phyloP scores from a whole-genome alignment of 2,113 vertebrate genomes.

The Ptychochromis oligacanthus region DNA sequence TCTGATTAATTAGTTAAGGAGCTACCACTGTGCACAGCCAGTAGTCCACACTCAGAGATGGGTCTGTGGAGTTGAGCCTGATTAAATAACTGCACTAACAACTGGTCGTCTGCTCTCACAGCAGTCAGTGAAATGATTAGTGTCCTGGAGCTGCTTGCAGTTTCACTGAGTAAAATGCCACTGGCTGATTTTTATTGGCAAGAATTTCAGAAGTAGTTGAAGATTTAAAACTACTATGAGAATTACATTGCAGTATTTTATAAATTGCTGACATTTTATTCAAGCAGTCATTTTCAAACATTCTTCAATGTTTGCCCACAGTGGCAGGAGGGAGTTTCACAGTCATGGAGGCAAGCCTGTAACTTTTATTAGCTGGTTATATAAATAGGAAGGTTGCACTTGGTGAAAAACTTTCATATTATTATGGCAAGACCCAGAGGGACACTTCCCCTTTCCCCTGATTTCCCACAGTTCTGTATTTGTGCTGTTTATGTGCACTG shows the following conservation, averaged over 20 bases:
- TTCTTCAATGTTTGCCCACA: neutral
- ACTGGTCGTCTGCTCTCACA: neutral
- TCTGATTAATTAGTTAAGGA: slow-evolving; percentile 55
- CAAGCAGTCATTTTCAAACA: neutral
- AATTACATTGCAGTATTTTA: neutral
- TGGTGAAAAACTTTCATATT: slow-evolving; percentile 33
- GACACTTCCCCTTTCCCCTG: slow-evolving; percentile 8
- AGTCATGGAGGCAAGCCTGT: slow-evolving; percentile 5
- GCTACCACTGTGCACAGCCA: slow-evolving; percentile 30
- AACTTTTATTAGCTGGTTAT: slow-evolving; percentile 7
- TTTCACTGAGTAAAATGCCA: slow-evolving; percentile 5
- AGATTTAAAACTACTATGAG: accelerated
- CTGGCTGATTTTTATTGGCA: neutral
- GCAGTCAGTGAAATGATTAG: slow-evolving; percentile 1
- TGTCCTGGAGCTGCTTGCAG: neutral
- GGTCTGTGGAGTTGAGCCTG: neutral
- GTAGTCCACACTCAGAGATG: neutral
- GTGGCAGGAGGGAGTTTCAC: neutral
- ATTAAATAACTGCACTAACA: slow-evolving; percentile 7
- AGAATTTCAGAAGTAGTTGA: neutral
- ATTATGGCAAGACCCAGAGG: slow-evolving; percentile 41
- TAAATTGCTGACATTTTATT: accelerated
- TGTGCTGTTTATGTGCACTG: neutral
- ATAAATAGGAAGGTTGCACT: slow-evolving; percentile 32
- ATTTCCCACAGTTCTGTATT: slow-evolving; percentile 27